Conservation (phyloP, 2,113 vertebrate species). For the Herpailurus yagouaroundi region DNA sequence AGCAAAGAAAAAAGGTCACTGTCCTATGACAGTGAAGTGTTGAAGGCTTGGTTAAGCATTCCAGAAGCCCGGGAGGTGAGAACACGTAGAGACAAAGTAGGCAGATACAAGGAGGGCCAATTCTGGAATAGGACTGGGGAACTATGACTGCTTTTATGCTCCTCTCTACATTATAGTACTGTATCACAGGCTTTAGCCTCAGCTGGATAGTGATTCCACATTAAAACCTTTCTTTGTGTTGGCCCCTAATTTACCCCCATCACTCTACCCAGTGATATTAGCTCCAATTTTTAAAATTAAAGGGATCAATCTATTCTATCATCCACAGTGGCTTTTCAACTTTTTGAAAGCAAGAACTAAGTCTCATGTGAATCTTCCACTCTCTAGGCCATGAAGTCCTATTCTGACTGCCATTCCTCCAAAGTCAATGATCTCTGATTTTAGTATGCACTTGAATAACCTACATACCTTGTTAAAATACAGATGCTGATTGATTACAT, state of each 20-base stretch:
- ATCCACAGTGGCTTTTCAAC: background rate
- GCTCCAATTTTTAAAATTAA: constrained; percentile 21
- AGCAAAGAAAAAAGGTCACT: background rate
- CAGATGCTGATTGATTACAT: background rate
- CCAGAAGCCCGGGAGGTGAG: background rate
- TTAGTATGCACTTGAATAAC: background rate
- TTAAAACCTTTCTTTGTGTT: background rate
- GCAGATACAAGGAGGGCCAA: background rate
- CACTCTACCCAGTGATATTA: background rate
- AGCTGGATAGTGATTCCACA: too few species aligned
- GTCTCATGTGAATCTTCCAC: background rate
- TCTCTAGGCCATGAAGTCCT: background rate
- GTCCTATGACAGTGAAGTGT: background rate
- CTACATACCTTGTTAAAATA: background rate
- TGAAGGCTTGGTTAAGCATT: background rate
- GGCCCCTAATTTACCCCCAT: background rate
- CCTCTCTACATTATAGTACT: background rate
- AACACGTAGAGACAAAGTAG: background rate
- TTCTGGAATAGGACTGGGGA: background rate
- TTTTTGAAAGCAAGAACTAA: background rate
- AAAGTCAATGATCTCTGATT: background rate
- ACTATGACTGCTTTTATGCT: background rate
- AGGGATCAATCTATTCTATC: background rate
- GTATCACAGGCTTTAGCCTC: background rate
- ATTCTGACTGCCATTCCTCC: background rate